Percentiles rank a stretch among this genome's conserved stretches.
phyloP scores from a whole-genome alignment of 2,888 invertebrate species.

The Peribatodes rhomboidaria region DNA sequence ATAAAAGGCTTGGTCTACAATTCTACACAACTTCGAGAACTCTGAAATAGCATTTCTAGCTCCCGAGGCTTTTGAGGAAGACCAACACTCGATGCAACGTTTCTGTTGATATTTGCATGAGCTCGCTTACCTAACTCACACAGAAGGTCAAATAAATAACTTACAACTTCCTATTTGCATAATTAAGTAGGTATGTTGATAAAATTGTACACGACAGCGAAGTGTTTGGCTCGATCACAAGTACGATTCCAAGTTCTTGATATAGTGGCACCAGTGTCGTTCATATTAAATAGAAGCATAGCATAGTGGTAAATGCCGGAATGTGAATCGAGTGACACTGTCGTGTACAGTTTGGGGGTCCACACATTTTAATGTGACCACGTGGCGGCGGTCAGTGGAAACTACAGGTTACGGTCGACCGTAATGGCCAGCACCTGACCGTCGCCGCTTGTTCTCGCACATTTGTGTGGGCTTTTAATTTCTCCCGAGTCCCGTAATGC shows the following conservation, averaged over 20 bases:
- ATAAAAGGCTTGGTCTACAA: too few species aligned
- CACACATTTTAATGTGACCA: not conserved
- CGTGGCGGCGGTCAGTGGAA: not conserved
- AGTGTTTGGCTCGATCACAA: slow-evolving; percentile 51
- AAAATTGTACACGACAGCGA: slow-evolving; percentile 24
- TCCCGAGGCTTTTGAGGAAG: not conserved
- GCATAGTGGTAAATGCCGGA: not conserved
- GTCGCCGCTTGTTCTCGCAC: not conserved
- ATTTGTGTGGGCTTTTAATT: slow-evolving; percentile 40
- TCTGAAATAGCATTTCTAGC: not conserved
- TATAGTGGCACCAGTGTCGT: not conserved
- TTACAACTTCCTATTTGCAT: slow-evolving; percentile 26
- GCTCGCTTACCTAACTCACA: slow-evolving; percentile 58
- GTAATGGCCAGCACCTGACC: not conserved
- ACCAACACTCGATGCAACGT: slow-evolving; percentile 26
- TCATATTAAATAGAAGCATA: not conserved
- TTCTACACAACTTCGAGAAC: not conserved
- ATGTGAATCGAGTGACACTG: slow-evolving; percentile 55
- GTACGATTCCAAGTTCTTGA: not conserved
- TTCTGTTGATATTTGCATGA: slow-evolving; percentile 55
- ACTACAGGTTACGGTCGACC: too few species aligned
- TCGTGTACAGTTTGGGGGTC: slow-evolving; percentile 47
- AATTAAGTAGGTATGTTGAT: slow-evolving; percentile 6
- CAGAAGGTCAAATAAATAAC: slow-evolving; percentile 44
- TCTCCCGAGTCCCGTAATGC: slow-evolving; percentile 69